These are phyloP conservation scores for Lates calcarifer DNA, from an alignment of 2,113 vertebrate genomes.

Conservation along the genomic window DNA sequence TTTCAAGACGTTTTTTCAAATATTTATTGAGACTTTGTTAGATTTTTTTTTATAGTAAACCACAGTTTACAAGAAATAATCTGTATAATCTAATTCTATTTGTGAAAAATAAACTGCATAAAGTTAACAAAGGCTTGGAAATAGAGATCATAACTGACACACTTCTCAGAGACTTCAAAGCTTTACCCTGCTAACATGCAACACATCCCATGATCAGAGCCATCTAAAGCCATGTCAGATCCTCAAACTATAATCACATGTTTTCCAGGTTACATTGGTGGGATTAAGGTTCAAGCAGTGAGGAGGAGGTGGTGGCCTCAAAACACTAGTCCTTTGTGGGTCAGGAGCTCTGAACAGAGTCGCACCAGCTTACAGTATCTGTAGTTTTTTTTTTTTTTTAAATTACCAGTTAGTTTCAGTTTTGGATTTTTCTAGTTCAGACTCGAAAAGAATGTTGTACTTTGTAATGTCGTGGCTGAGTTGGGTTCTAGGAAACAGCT, in stretches of 20 bases:
- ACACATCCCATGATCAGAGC: slow-evolving; percentile 61
- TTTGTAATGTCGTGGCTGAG: neutral
- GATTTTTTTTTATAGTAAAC: neutral
- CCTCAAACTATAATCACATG: slow-evolving; percentile 51
- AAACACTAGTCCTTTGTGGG: slow-evolving; percentile 3
- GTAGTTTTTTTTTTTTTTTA: no score
- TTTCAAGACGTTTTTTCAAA: neutral
- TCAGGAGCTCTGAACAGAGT: slow-evolving; percentile 10
- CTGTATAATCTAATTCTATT: neutral
- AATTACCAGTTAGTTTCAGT: neutral
- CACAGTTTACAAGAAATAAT: neutral
- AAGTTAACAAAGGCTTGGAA: neutral
- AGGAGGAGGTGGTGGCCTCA: slow-evolving; percentile 13
- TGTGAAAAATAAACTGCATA: neutral
- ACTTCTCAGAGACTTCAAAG: slow-evolving; percentile 60
- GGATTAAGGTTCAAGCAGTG: slow-evolving; percentile 47
- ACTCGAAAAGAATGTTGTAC: neutral
- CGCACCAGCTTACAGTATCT: neutral
- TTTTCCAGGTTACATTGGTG: slow-evolving; percentile 42
- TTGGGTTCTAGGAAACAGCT: neutral
- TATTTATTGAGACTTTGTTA: neutral
- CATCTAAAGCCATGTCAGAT: slow-evolving; percentile 39
- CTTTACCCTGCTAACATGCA: slow-evolving; percentile 1
- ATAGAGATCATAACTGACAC: slow-evolving; percentile 30
- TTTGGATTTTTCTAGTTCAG: neutral